Evolutionary conservation across 92 coral and sea anemone genomes (phyloP).

Genomic region (Epizoanthus ramosus): DNA sequence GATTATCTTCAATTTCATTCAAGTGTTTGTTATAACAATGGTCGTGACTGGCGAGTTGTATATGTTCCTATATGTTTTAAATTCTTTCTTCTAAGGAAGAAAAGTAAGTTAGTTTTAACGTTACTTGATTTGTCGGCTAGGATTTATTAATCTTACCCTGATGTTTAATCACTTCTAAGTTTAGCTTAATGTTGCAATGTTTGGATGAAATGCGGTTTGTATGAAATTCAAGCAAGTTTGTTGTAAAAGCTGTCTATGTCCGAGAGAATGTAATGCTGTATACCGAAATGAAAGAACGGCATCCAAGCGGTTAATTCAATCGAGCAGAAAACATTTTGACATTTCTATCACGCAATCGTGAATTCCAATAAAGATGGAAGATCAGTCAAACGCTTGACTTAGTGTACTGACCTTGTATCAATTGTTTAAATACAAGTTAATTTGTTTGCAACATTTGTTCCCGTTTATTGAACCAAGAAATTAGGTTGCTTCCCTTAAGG

Average conservation of each 20-base stretch:
- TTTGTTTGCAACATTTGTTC: too few species aligned
- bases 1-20: neutral
- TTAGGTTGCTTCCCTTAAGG: too few species aligned
- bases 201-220: neutral
- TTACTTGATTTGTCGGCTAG: neutral
- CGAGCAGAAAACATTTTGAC: neutral
- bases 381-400: neutral
- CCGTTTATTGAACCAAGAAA: too few species aligned
- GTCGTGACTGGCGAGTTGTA: neutral
- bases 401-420: too few species aligned
- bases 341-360: neutral
- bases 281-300: neutral
- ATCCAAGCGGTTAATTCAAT: neutral
- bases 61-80: neutral
- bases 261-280: neutral
- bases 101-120: neutral
- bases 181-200: neutral
- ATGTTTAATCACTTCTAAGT: slow-evolving; percentile 6
- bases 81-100: neutral
- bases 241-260: too few species aligned
- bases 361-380: neutral
- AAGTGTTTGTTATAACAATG: neutral
- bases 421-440: too few species aligned
- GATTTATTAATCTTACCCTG: too few species aligned
- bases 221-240: neutral